These are phyloP conservation scores for Esperia sulphurella DNA, from an alignment of 2,888 invertebrate genomes.

Conservation along the genomic window DNA sequence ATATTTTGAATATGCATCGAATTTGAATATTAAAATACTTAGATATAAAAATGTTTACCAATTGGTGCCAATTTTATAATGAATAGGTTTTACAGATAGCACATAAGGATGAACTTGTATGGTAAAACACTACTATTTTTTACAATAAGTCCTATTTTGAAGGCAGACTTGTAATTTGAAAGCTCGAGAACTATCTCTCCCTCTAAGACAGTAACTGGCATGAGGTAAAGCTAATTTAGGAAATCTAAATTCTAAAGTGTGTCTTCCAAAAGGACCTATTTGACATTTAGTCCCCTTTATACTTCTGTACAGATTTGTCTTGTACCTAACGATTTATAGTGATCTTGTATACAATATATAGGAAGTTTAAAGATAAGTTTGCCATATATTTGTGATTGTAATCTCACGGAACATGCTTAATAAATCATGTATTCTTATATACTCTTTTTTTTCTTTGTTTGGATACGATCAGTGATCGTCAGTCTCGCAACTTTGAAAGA, in stretches of 20 bases:
- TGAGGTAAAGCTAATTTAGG: no score
- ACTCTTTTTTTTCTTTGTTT: no score
- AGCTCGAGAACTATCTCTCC: no score
- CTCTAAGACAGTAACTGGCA: no score
- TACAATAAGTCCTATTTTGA: not conserved
- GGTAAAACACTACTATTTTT: not conserved
- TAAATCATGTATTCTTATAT: not conserved
- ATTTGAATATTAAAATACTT: conserved; percentile 7
- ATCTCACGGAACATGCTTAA: not conserved
- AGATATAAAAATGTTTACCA: conserved; percentile 39
- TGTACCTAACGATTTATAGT: not conserved
- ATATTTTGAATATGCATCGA: conserved; percentile 23
- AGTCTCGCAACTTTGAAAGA: no score
- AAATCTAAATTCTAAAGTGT: no score
- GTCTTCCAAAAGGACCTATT: not conserved
- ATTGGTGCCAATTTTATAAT: conserved; percentile 59
- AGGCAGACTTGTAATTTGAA: no score
- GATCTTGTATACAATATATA: not conserved
- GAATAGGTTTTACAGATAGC: conserved; percentile 14
- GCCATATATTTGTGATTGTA: conserved; percentile 49
- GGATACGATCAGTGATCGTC: not conserved
- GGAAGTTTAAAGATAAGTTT: conserved; percentile 23
- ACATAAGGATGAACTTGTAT: not conserved
- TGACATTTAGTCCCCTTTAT: no score
- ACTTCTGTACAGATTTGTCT: no score